Evolutionary conservation across 2,113 vertebrate species (phyloP).

Genomic region (Xiphophorus hellerii): DNA sequence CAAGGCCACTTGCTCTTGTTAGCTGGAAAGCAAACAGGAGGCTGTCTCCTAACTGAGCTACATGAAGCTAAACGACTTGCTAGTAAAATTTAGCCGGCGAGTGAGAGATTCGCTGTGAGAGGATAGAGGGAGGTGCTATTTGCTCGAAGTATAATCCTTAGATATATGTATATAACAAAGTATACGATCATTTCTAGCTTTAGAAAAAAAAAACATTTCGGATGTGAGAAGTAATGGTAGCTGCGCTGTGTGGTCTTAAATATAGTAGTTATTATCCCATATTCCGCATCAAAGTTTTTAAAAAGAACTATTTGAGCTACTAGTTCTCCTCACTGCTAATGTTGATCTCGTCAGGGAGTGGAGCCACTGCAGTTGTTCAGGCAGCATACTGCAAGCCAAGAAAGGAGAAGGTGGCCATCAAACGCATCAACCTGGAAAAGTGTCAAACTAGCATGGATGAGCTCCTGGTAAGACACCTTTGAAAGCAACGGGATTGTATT

Average conservation of each 20-base stretch:
- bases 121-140: slow-evolving; percentile 10
- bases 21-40: slow-evolving; percentile 10
- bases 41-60: neutral
- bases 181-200: neutral
- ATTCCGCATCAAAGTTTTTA: neutral
- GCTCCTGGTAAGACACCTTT: slow-evolving; percentile 84
- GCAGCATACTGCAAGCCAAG: slow-evolving; percentile 90
- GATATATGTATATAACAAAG: neutral
- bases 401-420: slow-evolving; percentile 96
- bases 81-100: slow-evolving; percentile 26
- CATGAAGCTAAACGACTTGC: slow-evolving; percentile 46
- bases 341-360: slow-evolving; percentile 63
- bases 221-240: neutral
- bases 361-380: slow-evolving; percentile 90
- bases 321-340: neutral
- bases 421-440: slow-evolving; percentile 96
- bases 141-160: no score
- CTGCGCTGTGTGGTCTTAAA: neutral
- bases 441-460: slow-evolving; percentile 98
- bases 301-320: neutral
- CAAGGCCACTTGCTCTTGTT: neutral
- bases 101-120: slow-evolving; percentile 6
- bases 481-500: neutral
- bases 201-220: neutral
- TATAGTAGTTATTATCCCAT: neutral